Percentiles rank a stretch among this genome's conserved stretches.
phyloP scores from a whole-genome alignment of 92 coral and sea anemone genomes.

The Montipora capitata region DNA sequence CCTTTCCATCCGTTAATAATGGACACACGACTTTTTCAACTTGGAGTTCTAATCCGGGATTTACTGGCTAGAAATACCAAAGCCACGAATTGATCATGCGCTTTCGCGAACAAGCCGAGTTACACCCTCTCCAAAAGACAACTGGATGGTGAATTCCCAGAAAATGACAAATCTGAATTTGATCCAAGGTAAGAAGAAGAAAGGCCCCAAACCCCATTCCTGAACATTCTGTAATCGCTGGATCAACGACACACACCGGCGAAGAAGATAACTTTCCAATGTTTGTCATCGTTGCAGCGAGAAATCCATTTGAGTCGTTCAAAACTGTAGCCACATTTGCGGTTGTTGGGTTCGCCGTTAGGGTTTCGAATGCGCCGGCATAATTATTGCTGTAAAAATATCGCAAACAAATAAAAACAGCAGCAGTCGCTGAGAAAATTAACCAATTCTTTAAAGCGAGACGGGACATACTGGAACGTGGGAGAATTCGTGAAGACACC shows the following conservation, averaged over 20 bases:
- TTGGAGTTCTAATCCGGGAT: conserved; percentile 61
- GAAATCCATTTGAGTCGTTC: conserved; percentile 1
- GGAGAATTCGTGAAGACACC: not conserved
- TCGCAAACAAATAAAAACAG: not conserved
- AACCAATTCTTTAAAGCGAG: not conserved
- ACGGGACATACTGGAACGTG: not conserved
- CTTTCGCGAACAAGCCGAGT: conserved; percentile 69
- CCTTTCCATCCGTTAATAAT: not conserved
- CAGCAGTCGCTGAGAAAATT: not conserved
- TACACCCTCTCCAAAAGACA: conserved; percentile 80
- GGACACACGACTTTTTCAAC: conserved; percentile 64
- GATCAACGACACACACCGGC: conserved; percentile 75
- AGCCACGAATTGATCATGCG: conserved; percentile 77
- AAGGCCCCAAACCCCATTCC: conserved; percentile 72
- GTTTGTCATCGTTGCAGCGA: conserved; percentile 29
- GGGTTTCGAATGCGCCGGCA: not conserved
- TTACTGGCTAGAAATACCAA: conserved; percentile 83
- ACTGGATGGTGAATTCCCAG: conserved; percentile 64
- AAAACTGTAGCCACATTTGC: not conserved
- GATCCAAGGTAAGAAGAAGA: conserved; percentile 72
- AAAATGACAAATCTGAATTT: conserved; percentile 49
- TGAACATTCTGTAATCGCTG: conserved; percentile 63
- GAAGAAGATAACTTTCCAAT: not conserved
- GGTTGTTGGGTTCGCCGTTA: not conserved
- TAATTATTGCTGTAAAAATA: not conserved